Evolutionary conservation across 2,797 vertebrate genomes (phyloP).

Genomic region (Dryobates pubescens): DNA sequence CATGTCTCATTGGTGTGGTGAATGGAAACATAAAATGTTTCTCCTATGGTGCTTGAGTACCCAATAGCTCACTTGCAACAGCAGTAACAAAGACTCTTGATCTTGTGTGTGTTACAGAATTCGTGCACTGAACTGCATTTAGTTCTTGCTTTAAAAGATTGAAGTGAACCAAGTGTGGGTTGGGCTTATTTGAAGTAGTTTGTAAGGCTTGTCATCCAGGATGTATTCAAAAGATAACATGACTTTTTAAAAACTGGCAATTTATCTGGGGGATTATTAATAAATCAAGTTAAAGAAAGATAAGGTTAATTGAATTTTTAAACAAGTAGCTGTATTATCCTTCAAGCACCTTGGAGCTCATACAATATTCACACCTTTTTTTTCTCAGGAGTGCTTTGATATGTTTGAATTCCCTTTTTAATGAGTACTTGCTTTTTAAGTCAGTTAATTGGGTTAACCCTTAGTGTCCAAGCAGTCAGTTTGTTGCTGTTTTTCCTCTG

Average conservation of each 20-base stretch:
- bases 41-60: slow-evolving; percentile 58
- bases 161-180: slow-evolving; percentile 25
- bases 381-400: slow-evolving; percentile 61
- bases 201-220: slow-evolving; percentile 66
- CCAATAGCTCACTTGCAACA: slow-evolving; percentile 38
- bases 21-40: slow-evolving; percentile 59
- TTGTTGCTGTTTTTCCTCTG: slow-evolving; percentile 34
- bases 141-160: slow-evolving; percentile 55
- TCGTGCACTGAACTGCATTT: slow-evolving; percentile 32
- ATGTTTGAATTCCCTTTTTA: slow-evolving; percentile 74
- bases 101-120: slow-evolving; percentile 53
- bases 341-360: slow-evolving; percentile 76
- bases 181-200: slow-evolving; percentile 57
- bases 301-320: slow-evolving; percentile 81
- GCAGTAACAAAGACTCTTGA: slow-evolving; percentile 1
- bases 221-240: slow-evolving; percentile 70
- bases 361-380: slow-evolving; percentile 72
- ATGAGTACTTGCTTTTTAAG: slow-evolving; percentile 57
- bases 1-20: slow-evolving; percentile 8
- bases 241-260: slow-evolving; percentile 67
- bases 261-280: slow-evolving; percentile 78
- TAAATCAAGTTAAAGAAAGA: slow-evolving; percentile 79
- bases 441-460: slow-evolving; percentile 64
- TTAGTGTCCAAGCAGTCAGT: slow-evolving; percentile 8
- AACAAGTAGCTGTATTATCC: slow-evolving; percentile 76